Evolutionary conservation across 2,888 invertebrate species (phyloP), one percentile per base, ranked within the genome.

Genomic region (Cataglyphis cursor): DNA sequence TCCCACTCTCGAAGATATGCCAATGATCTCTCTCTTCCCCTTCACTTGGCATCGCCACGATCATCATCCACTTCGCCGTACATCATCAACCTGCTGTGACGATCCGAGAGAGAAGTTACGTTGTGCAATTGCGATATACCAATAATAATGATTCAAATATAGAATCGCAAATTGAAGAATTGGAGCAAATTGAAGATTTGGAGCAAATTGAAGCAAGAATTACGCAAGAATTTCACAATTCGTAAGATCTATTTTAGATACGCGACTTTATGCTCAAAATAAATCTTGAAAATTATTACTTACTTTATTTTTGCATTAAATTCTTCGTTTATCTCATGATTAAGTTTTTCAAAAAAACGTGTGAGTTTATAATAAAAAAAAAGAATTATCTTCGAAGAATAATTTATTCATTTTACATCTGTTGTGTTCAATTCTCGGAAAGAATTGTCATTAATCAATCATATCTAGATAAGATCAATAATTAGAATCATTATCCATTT

Each of bases 41-140:
- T 48, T 28, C 28, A 51, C 64, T 21, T 35, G 59, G 70, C 78
- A 80, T 70, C 70, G 35, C 35, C 44, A 21, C 70, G 35, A 80
- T 70, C 59, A 78, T 70, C 70, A 80, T 80, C 78, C 31, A 48
- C 31, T 31, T 78, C 51, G 68, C 59, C 31, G 78, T 70, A 59
- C 78, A 70, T 80, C 70, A 80, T 80, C 70, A 80, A 80, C 78
- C 78, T 80, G 78, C 54, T 61, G 59, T 4, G 44, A 24, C 35
- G 59, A 57, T 44, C 51, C 44, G 21, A 57, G 59, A 59, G 21
- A 35, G 44, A 35, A 70, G 18, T 35, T 80, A 48, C 35, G 24
- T 80, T 70, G 59, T 59, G 59, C 70, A 80, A 80, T 21, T 38
- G 9, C 66, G 66, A 41, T 35, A 44, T 18, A 41, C 10, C 5